Evolutionary conservation across 2,888 invertebrate genomes (phyloP), one percentile per base, ranked within the genome.

Genomic region (Ornithoptera priamus): DNA sequence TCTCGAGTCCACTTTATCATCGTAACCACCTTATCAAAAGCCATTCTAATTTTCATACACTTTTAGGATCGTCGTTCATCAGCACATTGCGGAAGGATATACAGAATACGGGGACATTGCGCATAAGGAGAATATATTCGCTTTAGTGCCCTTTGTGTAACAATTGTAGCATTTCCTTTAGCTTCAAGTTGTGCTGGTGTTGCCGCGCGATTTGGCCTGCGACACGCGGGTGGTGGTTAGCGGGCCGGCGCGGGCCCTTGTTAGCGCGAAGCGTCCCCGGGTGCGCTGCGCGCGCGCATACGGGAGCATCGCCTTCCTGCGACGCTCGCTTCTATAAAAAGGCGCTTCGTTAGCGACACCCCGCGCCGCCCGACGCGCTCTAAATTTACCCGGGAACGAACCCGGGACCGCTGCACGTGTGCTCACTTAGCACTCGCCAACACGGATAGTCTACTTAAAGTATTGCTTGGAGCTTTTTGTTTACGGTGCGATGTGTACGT

Each of bases 381-480:
- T 90, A 92, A 88, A 87, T 87, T 89, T 91, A 91, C 82, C 83
- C 83, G 83, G 85, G 87, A 88, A 85, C 87, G 86, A 88, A 89
- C 84, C 86, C 79, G 78, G 78, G 81, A 79, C 80, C 81, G 80
- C 72, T 86, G 82, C 91, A 91, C 90, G 90, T 91, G 92, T 87
- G 84, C 82, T 86, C 86, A 88, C 89, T 90, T 88, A 88, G 84
- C 85, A 81, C 85, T 62, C 79, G 76, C 82, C 84, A 88, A 88
- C 87, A 88, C 85, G 81, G 87, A 86, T 86, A 85, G 78, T 82
- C 81, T 77, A 79, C 79, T 82, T 72, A 76, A 75, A 76, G 70
- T 73, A 73, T 67, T 30, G 30, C 30, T 4, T 72, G 69, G 73
- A 68, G 69, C 73, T 75, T 78, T 78, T 78, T 79, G 75, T 77